Evolutionary conservation across 2,888 invertebrate species (phyloP), one percentile per base, ranked within the genome.

Genomic region (Acanthopleura granulata): DNA sequence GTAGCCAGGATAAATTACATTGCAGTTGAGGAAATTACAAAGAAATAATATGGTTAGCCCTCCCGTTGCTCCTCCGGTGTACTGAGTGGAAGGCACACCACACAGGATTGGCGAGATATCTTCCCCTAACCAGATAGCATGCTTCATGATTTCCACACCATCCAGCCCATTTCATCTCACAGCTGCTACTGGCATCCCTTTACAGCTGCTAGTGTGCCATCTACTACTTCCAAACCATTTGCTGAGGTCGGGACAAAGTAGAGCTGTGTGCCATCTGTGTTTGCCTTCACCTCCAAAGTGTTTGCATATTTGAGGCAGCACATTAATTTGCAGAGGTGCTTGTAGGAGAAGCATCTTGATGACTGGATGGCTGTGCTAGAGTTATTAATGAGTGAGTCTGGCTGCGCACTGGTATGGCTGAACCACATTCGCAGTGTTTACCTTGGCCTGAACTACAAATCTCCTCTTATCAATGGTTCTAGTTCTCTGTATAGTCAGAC

Each of bases 31-130:
- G 66, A 66, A 66, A 66, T 66, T 66, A 66, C 66, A 66, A 66
- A 66, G 66, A 66, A 22, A 66, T 66, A 22, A 66, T 66, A 66
- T 66, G 66, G 66, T 66, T 66, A 22, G 66, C 29, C 66, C 66
- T 27, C 57, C 57, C 57, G 12, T 57, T 57, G 57, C 22, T 22
- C 29, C 1, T 1, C 25, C 66, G 1, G 66, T 66, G 12, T 3
- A 22, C 57, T 57, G 22, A 9, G 22, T 57, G 57, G 57, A 40
- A n/a, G n/a, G n/a, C n/a, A 57, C 57, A 57, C 57, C 57, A 9
- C 57, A 3, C 15, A 16, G 15, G 25, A 27, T 22, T 66, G 29
- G 6, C 66, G 18, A 14, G 25, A 15, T 66, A 66, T 22, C 66
- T 12, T 66, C 18, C 25, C 27, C 16, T 27, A 66, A 66, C 66